Percentiles rank a stretch among this genome's conserved stretches.
Evolutionary conservation across 2,797 vertebrate species (phyloP).

Genomic region (Xyrichtys novacula): DNA sequence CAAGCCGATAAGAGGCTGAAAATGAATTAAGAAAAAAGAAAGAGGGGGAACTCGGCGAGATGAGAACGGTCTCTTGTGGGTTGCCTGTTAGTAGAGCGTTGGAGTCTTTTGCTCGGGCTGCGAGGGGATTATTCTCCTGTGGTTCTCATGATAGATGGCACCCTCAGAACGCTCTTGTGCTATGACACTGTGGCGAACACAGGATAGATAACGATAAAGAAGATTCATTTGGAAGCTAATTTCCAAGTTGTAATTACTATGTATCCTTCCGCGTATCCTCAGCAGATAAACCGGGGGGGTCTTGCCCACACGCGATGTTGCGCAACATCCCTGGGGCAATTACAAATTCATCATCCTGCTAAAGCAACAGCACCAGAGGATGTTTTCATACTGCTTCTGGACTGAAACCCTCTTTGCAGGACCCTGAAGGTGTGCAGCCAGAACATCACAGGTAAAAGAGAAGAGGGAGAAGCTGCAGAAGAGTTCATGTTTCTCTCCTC

Average conservation of each 20-base stretch:
- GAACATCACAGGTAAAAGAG: not conserved
- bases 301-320: constrained; percentile 19
- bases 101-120: constrained; percentile 40
- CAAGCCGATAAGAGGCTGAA: constrained; percentile 72
- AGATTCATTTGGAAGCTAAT: constrained; percentile 53
- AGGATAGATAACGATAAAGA: constrained; percentile 30
- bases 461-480: not conserved
- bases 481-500: not conserved
- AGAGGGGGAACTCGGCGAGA: constrained; percentile 44
- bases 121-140: constrained; percentile 37
- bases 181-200: constrained; percentile 12
- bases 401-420: not conserved
- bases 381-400: constrained; percentile 6
- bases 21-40: constrained; percentile 61
- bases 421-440: not conserved
- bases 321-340: constrained; percentile 27
- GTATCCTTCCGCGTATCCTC: constrained; percentile 23
- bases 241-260: constrained; percentile 38
- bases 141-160: constrained; percentile 60
- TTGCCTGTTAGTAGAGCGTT: constrained; percentile 50
- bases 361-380: not conserved
- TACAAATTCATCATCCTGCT: constrained; percentile 41
- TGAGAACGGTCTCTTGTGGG: constrained; percentile 63
- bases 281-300: constrained; percentile 25
- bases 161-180: constrained; percentile 42